A percentile compares a stretch with the other conserved stretches of the same genome.
Evolutionary conservation across 1,140 invertebrate species (phyloP).

Genomic region (Atta colombica): DNA sequence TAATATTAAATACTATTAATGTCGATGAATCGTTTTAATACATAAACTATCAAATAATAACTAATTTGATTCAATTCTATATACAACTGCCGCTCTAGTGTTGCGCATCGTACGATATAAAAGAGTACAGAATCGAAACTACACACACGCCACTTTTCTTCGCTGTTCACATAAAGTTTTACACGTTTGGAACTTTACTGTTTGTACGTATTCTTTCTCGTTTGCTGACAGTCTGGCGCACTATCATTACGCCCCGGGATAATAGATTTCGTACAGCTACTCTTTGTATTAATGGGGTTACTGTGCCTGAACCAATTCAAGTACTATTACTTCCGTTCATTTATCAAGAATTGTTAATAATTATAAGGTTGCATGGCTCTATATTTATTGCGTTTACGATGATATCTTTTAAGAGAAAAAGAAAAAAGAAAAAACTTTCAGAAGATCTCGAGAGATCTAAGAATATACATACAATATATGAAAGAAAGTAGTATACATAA

Average conservation of each 20-base stretch:
- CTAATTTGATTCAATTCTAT: neutral
- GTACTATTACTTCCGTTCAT: neutral
- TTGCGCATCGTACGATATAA: neutral
- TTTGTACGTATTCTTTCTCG: slow-evolving; percentile 17
- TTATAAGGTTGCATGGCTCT: neutral
- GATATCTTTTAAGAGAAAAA: neutral
- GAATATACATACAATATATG: neutral
- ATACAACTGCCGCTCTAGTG: neutral
- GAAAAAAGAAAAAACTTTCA: neutral
- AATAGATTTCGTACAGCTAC: slow-evolving; percentile 14
- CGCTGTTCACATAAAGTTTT: slow-evolving; percentile 44
- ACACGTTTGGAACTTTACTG: slow-evolving; percentile 32
- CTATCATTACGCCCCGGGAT: neutral
- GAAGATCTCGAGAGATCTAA: slow-evolving; percentile 3
- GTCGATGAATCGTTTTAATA: neutral
- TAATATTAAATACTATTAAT: slow-evolving; percentile 24
- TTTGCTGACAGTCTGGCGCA: neutral
- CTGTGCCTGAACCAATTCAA: too few relatives aligned
- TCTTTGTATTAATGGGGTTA: neutral
- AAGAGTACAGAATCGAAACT: neutral
- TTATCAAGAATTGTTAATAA: slow-evolving; percentile 14
- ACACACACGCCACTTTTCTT: slow-evolving; percentile 7
- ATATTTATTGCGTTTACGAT: neutral
- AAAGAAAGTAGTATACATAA: neutral
- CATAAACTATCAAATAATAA: slow-evolving; percentile 21